Percentiles rank a stretch among this genome's conserved stretches.
Conservation (phyloP, 1,140 invertebrate species). For the Saccostrea echinata region DNA sequence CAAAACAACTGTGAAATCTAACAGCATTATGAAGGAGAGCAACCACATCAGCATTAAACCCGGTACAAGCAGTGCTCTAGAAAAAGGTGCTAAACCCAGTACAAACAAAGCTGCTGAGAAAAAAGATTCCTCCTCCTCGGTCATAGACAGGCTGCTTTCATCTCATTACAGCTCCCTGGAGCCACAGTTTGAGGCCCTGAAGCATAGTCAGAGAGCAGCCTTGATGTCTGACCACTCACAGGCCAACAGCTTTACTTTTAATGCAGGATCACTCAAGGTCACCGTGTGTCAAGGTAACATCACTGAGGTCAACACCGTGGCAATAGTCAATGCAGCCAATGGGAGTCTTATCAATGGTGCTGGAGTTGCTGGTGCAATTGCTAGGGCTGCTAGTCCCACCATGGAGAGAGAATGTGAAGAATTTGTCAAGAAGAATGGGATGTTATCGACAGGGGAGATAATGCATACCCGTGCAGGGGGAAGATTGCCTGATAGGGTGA, state of each 20-base stretch:
- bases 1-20: background rate
- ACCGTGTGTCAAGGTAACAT: conserved; percentile 61
- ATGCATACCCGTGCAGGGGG: conserved; percentile 65
- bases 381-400: conserved; percentile 61
- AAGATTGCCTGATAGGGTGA: conserved; percentile 47
- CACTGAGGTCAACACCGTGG: conserved; percentile 55
- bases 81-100: no score
- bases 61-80: background rate
- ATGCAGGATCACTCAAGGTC: conserved; percentile 57
- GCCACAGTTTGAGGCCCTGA: background rate
- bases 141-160: background rate
- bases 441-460: conserved; percentile 57
- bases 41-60: background rate
- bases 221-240: background rate
- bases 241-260: conserved; percentile 30
- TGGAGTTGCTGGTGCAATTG: conserved; percentile 65
- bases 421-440: conserved; percentile 54
- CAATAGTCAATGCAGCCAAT: conserved; percentile 70
- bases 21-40: background rate
- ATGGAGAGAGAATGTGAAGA: conserved; percentile 63
- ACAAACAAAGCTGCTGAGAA: background rate
- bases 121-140: background rate
- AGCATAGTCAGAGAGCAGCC: conserved; percentile 29
- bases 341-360: conserved; percentile 58
- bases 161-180: background rate